phyloP scores from a whole-genome alignment of 2,113 vertebrate species.

The Catharus minimus region DNA sequence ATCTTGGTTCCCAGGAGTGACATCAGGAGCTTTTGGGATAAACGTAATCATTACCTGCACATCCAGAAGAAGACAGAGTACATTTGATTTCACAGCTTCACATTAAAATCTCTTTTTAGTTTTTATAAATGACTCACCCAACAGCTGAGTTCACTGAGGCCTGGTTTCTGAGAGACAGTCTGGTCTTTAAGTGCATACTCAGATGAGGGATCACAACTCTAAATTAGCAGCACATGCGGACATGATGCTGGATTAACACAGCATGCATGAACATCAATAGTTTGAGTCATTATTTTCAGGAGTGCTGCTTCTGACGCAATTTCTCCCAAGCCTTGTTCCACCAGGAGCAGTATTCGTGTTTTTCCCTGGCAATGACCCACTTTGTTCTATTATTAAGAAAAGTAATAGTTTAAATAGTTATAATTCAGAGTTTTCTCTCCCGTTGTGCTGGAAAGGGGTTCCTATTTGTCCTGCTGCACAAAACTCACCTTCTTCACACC shows the following conservation, averaged over 20 bases:
- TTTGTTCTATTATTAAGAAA: conserved; percentile 6
- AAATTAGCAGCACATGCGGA: not conserved
- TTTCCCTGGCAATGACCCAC: conserved; percentile 6
- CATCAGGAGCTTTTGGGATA: not conserved
- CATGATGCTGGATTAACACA: not conserved
- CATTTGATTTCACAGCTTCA: not conserved
- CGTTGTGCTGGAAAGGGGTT: not conserved
- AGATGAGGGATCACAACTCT: not conserved
- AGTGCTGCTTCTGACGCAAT: not conserved
- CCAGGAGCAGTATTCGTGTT: not conserved
- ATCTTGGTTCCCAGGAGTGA: not conserved
- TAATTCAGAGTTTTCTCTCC: not conserved
- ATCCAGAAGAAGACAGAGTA: not conserved
- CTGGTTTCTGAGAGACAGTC: not conserved
- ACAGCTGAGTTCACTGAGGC: not conserved
- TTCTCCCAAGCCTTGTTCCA: not conserved
- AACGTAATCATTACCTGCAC: not conserved
- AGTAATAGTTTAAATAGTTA: not conserved
- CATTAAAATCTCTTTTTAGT: conserved; percentile 5
- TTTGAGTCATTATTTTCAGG: conserved; percentile 13
- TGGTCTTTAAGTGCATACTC: not conserved
- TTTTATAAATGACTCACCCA: conserved; percentile 22
- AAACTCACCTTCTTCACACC: not conserved
- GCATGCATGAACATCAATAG: not conserved
- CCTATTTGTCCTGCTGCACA: not conserved